A percentile compares a stretch with the other conserved stretches of the same genome.
Evolutionary conservation across 2,113 vertebrate species (phyloP).

Genomic region (Oryctolagus cuniculus): mOryCun1.1 NC_091453.1:106331501-106332000

Average conservation of each 20-base stretch:
- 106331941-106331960: constrained; percentile 56
- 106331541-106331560: too few species aligned
- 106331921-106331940: constrained; percentile 36
- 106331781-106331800: neutral
- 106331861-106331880: constrained; percentile 33
- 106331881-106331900: constrained; percentile 58
- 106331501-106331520: too few species aligned
- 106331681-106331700: neutral
- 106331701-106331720: neutral
- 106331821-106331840: constrained; percentile 28
- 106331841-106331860: neutral
- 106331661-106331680: too few species aligned
- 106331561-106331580: too few species aligned
- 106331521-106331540: too few species aligned
- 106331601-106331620: too few species aligned
- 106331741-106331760: constrained; percentile 1
- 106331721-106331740: neutral
- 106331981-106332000: constrained; percentile 40
- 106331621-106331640: too few species aligned
- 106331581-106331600: too few species aligned
- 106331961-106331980: constrained; percentile 66
- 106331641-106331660: too few species aligned
- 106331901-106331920: constrained; percentile 56
- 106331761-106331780: constrained; percentile 4
- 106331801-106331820: constrained; percentile 19